Evolutionary conservation across 2,113 vertebrate genomes (phyloP).

Genomic region (Chlamydotis undulata): DNA sequence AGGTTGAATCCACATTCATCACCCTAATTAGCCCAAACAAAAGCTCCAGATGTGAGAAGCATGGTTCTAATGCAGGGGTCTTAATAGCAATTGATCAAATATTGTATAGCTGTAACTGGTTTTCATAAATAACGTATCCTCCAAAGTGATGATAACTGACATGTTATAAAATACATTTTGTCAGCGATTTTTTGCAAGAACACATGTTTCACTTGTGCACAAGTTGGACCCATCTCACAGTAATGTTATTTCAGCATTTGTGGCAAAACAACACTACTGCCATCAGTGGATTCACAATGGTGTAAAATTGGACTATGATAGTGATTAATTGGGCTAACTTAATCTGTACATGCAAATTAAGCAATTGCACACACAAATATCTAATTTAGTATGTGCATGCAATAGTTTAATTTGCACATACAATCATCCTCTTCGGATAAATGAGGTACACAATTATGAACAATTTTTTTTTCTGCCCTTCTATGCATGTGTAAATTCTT

Average conservation of each 20-base stretch:
- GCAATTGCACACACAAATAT: constrained; percentile 1
- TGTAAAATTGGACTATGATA: constrained; percentile 31
- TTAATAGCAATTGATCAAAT: constrained; percentile 23
- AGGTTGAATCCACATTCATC: constrained; percentile 10
- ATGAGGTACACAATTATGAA: not conserved
- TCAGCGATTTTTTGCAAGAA: not conserved
- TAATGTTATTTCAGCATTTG: not conserved
- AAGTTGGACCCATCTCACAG: not conserved
- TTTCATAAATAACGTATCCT: constrained; percentile 8
- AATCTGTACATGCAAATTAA: constrained; percentile 51
- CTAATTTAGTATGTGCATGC: not conserved
- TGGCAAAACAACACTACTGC: not conserved
- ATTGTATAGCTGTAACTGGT: not conserved
- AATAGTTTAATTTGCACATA: constrained; percentile 33
- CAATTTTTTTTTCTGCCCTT: not conserved
- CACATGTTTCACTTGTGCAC: not conserved
- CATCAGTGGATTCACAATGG: not conserved
- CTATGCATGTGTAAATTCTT: not conserved
- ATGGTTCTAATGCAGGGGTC: not conserved
- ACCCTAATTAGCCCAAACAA: constrained; percentile 26
- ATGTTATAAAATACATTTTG: not conserved
- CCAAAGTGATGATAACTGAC: not conserved
- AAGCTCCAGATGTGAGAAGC: constrained; percentile 46
- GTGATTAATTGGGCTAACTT: constrained; percentile 39
- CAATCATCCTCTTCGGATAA: not conserved